A percentile compares a stretch with the other conserved stretches of the same genome.
phyloP scores from a whole-genome alignment of 2,113 vertebrate species.

The Gnathonemus echidnorhynchus region DNA sequence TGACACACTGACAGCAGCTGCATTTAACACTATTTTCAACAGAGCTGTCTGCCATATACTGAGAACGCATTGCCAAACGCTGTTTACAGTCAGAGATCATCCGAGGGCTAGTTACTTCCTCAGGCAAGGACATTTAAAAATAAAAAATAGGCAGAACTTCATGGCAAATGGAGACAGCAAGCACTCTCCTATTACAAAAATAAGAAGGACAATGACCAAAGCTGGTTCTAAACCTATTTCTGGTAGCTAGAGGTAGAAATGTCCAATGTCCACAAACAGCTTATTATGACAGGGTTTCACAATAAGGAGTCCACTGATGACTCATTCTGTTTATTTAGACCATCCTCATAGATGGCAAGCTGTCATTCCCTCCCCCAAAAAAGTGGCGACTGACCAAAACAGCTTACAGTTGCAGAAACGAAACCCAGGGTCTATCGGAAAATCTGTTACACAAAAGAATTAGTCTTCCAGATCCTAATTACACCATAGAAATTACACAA shows the following conservation, averaged over 20 bases:
- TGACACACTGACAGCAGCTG: neutral
- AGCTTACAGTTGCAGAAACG: neutral
- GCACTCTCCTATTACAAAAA: neutral
- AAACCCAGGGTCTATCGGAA: neutral
- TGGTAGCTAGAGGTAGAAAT: neutral
- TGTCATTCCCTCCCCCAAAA: neutral
- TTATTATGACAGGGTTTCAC: neutral
- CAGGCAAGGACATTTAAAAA: neutral
- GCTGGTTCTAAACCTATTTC: neutral
- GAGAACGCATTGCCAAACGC: neutral
- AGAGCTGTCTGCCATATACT: neutral
- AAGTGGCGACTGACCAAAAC: neutral
- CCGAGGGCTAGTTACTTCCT: neutral
- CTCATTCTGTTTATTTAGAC: neutral
- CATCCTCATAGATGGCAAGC: neutral
- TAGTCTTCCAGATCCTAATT: neutral
- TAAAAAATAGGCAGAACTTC: neutral
- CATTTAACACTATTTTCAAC: neutral
- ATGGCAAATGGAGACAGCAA: neutral
- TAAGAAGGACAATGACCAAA: neutral
- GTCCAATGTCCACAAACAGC: neutral
- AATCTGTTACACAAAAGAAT: neutral
- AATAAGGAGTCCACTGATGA: neutral
- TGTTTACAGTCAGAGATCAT: neutral
- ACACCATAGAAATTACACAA: neutral